Percentiles rank a stretch among this genome's conserved stretches.
Conservation (phyloP, 2,113 vertebrate species). For the Pseudois nayaur region DNA sequence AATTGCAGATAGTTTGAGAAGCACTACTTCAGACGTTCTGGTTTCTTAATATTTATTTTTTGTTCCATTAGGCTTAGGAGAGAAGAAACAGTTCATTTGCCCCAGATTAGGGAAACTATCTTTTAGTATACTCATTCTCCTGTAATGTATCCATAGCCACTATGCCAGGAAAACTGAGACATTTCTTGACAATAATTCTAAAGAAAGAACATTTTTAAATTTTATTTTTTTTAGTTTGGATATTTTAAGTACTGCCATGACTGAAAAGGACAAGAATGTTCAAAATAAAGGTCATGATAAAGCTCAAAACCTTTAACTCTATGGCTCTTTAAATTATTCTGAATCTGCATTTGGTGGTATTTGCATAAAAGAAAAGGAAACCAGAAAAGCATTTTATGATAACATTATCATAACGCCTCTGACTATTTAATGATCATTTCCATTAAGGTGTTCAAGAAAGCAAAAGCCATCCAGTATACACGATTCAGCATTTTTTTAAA, state of each 20-base stretch:
- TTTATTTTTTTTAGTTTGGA: neutral
- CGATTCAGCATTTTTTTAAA: neutral
- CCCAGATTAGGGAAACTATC: neutral
- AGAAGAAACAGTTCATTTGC: neutral
- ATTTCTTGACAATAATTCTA: neutral
- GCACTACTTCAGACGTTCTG: neutral
- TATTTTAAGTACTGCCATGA: neutral
- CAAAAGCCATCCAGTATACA: neutral
- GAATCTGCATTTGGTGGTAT: neutral
- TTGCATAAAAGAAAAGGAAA: neutral
- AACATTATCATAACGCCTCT: neutral
- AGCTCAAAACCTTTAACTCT: neutral
- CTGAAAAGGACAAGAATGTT: neutral
- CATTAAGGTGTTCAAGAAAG: neutral
- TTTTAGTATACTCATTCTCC: neutral
- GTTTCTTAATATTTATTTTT: neutral
- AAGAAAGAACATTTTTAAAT: neutral
- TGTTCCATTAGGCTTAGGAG: neutral
- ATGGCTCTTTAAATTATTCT: neutral
- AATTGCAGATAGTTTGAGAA: neutral
- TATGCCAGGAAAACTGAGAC: neutral
- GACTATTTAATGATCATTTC: neutral
- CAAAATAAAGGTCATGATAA: neutral
- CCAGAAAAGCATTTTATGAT: neutral
- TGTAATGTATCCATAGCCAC: neutral